Base-by-base conservation (phyloP, 2,113 vertebrate genomes). In the Colistium nudipinnis region DNA sequence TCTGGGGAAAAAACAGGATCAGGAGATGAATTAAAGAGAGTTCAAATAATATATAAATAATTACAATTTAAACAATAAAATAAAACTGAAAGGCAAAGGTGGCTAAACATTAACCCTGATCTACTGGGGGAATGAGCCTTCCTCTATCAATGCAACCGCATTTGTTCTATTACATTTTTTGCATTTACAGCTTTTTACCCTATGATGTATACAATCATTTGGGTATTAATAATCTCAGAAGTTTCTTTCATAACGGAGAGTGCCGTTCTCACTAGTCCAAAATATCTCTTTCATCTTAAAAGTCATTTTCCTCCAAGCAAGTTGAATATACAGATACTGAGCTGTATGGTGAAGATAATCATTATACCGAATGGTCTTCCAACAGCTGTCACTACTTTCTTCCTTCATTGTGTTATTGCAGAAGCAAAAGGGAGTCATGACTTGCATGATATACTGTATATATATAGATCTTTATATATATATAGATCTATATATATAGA, bases 351-450 rank as follows among this genome's bases (percentile, higher is more conserved):
- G 51, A 75, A 68, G 57, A 81, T 55, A 82, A 80, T 82, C 52
- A 76, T 74, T 84, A 64, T n/a, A 71, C 55, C 61, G 68, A 78
- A 63, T 78, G 64, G 17, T 71, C 76, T 61, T 81, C 76, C 57
- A 70, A 63, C 76, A 86, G 67, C 76, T 84, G 81, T 70, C 68
- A 59, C 53, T 71, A 44, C 61, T 68, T 81, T 52, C 81, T 86
- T 70, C 33, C 62, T 81, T 71, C 20, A 25, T 22, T 57, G 53
- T 45, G 38, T 68, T 66, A 76, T 12, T 73, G 49, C 45, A 57
- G 65, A 66, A 8, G 59, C 14, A 48, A 74, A 47, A n/a, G 25
- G 24, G 31, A 73, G 52, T 71, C 56, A 60, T 73, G 49, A 54
- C 38, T 62, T 70, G 51, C 56, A 49, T 44, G 25, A 53, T 62